Base-by-base conservation (phyloP, 1,140 invertebrate genomes). In the Teleopsis dalmanni region DNA sequence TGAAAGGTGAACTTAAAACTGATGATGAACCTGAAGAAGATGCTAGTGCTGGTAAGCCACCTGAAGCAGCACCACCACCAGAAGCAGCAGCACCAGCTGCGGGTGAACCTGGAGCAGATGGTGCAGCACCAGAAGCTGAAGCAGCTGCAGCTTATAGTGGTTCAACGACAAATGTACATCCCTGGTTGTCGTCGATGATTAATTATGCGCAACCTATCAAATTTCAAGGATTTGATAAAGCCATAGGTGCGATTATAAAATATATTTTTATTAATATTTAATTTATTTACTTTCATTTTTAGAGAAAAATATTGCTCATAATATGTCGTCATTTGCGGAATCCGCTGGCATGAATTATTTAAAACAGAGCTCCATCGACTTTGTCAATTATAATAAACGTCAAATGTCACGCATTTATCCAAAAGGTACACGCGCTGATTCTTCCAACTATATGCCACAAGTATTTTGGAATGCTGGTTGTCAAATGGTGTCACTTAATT, bases 151-250 rank as follows among this genome's bases (percentile, higher is more conserved):
- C 81, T 55, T 98, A 99, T 73, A 96, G 90, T 1, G 92, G 94
- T 34, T 97, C 95, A 47, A 99, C 97, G 11, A 96, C 93, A 38
- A 97, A 96, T 72, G 95, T 99, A 37, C 97, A 99, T 76, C 97
- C 96, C 14, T 95, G 91, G 81, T 80, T 99, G 2, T 98, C 95
- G 22, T 95, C 93, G 31, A 88, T 99, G 85, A 88, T 99, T 60
- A 99, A 99, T 79, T 99, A 99, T 78, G 93, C 95, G 47, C 95
- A 98, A 75, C 96, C 97, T 3, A 88, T 99, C 63, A 99, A 99
- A 76, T 99, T 99, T 76, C 87, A 91, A 70, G 90, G 93, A 57
- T 99, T 99, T 73, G 95, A 98, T 68, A 81, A 91, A 54, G 93
- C 96, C 10, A 94, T 98, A 74, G 83, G 95, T 98, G 78, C 78